Evolutionary conservation across 1,140 invertebrate species (phyloP).

Genomic region (Cydia strobilella): DNA sequence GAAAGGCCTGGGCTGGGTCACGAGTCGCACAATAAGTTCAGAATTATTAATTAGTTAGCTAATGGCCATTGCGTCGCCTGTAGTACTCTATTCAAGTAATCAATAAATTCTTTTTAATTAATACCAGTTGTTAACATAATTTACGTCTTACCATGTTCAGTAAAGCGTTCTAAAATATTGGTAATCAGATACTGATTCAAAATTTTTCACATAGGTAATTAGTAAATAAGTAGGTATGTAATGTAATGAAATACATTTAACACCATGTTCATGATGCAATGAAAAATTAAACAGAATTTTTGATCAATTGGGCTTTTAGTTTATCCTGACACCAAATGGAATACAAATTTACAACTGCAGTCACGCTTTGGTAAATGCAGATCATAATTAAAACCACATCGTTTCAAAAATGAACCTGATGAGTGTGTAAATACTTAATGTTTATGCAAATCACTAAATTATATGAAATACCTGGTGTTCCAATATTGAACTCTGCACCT

Average conservation of each 20-base stretch:
- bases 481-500: too few species aligned
- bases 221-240: too few species aligned
- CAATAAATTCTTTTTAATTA: slow-evolving; percentile 7
- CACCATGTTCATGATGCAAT: too few species aligned
- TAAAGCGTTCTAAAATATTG: background rate
- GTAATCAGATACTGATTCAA: background rate
- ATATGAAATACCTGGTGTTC: background rate
- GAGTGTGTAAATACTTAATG: background rate
- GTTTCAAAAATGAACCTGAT: background rate
- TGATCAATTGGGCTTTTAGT: background rate
- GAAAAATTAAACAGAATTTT: background rate
- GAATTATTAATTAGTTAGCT: slow-evolving; percentile 18
- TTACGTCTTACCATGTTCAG: background rate
- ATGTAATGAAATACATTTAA: too few species aligned
- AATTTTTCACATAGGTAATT: background rate
- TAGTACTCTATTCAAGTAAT: background rate
- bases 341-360: background rate
- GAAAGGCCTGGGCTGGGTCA: background rate
- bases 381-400: background rate
- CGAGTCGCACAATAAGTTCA: slow-evolving; percentile 1
- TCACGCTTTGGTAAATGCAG: background rate
- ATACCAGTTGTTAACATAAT: background rate
- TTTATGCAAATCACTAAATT: background rate
- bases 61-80: background rate
- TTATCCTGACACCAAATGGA: background rate